Percentiles rank a stretch among this genome's conserved stretches.
Conservation (phyloP, 2,888 invertebrate genomes). For the Meliscaeva auricollis region DNA sequence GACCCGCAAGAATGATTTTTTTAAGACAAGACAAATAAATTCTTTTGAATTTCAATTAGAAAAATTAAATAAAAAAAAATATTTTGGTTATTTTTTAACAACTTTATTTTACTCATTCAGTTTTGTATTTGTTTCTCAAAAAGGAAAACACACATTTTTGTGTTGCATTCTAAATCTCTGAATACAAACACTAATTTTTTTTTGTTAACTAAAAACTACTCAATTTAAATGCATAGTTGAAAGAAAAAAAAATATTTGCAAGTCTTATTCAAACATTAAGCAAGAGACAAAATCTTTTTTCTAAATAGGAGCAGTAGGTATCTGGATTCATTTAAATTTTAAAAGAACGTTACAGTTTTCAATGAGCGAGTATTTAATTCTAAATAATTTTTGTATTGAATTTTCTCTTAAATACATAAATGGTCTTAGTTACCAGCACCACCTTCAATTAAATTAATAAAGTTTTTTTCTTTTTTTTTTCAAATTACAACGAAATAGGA, state of each 20-base stretch:
- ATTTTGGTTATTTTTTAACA: conserved; percentile 25
- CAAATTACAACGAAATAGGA: conserved; percentile 47
- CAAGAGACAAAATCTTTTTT: conserved; percentile 27
- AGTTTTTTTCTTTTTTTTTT: conserved; percentile 16
- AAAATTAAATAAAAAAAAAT: too few species aligned
- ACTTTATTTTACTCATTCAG: conserved; percentile 55
- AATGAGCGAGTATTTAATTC: background rate
- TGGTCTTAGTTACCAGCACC: conserved; percentile 31
- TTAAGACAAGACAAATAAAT: too few species aligned
- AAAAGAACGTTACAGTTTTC: background rate
- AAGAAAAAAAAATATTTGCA: conserved; percentile 26
- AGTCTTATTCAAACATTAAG: conserved; percentile 1
- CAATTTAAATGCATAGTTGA: conserved; percentile 62
- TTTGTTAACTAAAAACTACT: conserved; percentile 50
- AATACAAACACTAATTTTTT: conserved; percentile 32
- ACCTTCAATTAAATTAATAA: conserved; percentile 40
- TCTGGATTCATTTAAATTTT: conserved; percentile 26
- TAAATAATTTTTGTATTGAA: background rate
- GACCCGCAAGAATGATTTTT: too few species aligned
- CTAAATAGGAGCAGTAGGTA: conserved; percentile 15
- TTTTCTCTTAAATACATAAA: background rate
- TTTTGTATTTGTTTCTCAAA: conserved; percentile 39
- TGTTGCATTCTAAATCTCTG: conserved; percentile 28
- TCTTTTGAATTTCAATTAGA: too few species aligned
- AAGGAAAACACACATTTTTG: conserved; percentile 41